Percentiles rank a stretch among this genome's conserved stretches.
Evolutionary conservation across 2,888 invertebrate genomes (phyloP).

Genomic region (Chymomyza procnemis): DNA sequence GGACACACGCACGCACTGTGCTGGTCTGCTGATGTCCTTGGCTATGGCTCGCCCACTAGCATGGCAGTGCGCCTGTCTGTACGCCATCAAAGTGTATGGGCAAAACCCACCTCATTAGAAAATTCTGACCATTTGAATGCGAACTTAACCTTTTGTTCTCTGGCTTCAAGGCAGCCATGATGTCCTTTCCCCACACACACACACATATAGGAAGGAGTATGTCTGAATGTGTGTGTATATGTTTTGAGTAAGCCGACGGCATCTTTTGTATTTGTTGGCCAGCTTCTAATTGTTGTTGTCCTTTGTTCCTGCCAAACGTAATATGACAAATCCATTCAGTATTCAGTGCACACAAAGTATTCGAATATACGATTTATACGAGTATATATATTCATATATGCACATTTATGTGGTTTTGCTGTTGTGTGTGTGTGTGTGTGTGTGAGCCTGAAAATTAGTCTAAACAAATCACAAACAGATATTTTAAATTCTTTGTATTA

Average conservation of each 20-base stretch:
- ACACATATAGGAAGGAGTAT: neutral
- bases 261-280: conserved; percentile 49
- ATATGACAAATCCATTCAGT: conserved; percentile 23
- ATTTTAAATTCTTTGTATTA: conserved; percentile 65
- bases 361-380: neutral
- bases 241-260: conserved; percentile 40
- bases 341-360: neutral
- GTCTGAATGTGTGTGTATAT: conserved; percentile 3
- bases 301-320: conserved; percentile 47
- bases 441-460: conserved; percentile 58
- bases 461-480: conserved; percentile 72
- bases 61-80: conserved; percentile 66
- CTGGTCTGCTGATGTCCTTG: conserved; percentile 51
- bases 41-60: neutral
- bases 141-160: conserved; percentile 76
- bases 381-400: neutral
- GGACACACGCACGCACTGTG: conserved; percentile 19
- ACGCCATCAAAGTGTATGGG: conserved; percentile 48
- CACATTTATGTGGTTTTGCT: conserved; percentile 47
- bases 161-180: conserved; percentile 45
- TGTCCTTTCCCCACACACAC: conserved; percentile 12
- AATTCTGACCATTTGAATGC: conserved; percentile 77
- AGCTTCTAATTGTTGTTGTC: conserved; percentile 57
- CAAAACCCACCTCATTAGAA: conserved; percentile 66
- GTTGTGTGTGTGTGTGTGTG: conserved; percentile 26